These are phyloP conservation scores for Cettia cetti DNA, from an alignment of 2,113 vertebrate genomes.

Conservation along the genomic window DNA sequence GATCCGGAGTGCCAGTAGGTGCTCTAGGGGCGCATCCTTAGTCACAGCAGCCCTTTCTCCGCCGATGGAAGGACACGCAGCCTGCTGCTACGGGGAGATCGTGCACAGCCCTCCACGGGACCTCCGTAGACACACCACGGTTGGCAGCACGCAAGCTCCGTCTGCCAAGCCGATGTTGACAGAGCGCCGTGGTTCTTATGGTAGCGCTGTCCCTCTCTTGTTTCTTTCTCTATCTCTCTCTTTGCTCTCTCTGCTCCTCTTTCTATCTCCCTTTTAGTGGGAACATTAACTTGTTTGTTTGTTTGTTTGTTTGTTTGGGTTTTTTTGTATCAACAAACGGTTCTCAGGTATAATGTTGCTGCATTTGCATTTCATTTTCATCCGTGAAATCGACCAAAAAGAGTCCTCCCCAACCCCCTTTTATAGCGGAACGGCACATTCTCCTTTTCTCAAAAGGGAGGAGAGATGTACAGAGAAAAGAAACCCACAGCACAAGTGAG, in stretches of 20 bases:
- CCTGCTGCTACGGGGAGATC: neutral
- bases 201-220: neutral
- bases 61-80: neutral
- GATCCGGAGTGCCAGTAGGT: neutral
- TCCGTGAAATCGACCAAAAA: neutral
- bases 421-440: neutral
- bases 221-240: neutral
- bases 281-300: neutral
- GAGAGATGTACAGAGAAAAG: neutral
- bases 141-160: accelerated
- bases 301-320: no score
- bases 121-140: no score
- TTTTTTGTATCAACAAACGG: no score
- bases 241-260: neutral
- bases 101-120: neutral
- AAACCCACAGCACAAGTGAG: accelerated
- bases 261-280: neutral
- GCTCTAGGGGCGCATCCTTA: no score
- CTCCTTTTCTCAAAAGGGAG: neutral
- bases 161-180: neutral
- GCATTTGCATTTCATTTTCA: neutral
- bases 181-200: accelerated
- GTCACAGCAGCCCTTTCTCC: neutral
- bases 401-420: neutral
- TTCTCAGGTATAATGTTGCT: neutral